These are phyloP conservation scores for Okamejei kenojei DNA, from an alignment of 2,797 vertebrate genomes.

Conservation along the genomic window DNA sequence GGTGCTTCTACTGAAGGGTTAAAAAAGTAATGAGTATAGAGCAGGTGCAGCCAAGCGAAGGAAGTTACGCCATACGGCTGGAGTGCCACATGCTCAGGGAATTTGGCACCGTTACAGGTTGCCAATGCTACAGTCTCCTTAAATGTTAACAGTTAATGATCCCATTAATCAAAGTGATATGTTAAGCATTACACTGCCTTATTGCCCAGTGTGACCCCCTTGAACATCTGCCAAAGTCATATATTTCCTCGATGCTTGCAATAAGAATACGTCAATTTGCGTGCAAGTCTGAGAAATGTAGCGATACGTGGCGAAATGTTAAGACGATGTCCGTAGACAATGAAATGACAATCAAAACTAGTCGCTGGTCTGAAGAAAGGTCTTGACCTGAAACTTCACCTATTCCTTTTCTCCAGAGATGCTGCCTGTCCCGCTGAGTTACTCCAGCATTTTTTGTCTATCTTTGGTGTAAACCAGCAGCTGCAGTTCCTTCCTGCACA, in stretches of 20 bases:
- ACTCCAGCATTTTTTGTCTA: too few species aligned
- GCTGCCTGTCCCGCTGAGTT: too few species aligned
- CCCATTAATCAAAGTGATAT: conserved; percentile 7
- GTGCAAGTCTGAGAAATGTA: background rate
- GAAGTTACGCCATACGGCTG: background rate
- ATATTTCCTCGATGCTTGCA: background rate
- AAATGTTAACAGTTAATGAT: background rate
- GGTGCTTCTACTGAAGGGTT: background rate
- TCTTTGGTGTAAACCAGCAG: too few species aligned
- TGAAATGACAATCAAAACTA: background rate
- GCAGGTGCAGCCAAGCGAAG: conserved; percentile 18
- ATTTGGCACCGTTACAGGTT: conserved; percentile 3
- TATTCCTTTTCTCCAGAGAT: too few species aligned
- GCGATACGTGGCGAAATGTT: background rate
- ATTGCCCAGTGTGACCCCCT: background rate
- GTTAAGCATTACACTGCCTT: background rate
- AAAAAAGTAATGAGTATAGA: background rate
- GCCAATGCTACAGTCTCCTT: background rate
- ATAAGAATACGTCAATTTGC: background rate
- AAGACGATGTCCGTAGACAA: background rate
- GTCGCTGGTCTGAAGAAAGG: too few species aligned
- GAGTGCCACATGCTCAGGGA: background rate
- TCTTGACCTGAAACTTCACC: too few species aligned
- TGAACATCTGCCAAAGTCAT: background rate
- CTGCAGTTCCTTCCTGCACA: too few species aligned